Conservation (phyloP, 2,888 invertebrate genomes). For the Drosophila seclusa region DNA sequence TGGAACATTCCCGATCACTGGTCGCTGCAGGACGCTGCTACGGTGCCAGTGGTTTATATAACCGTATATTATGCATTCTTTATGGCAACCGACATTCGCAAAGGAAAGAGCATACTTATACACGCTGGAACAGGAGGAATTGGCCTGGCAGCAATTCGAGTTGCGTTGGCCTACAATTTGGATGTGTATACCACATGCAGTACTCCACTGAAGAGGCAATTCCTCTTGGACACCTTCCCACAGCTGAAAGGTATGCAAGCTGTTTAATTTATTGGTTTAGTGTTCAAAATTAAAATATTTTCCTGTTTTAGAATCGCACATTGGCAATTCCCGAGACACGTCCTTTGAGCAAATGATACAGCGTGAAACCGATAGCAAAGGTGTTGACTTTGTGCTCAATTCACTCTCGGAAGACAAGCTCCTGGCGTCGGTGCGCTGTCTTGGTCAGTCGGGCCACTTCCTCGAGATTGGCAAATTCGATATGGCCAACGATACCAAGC, state of each 20-base stretch:
- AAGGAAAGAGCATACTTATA: constrained; percentile 85
- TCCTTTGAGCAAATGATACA: constrained; percentile 95
- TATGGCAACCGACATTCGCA: constrained; percentile 77
- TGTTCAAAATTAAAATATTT: neutral
- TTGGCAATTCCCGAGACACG: constrained; percentile 94
- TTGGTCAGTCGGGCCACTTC: constrained; percentile 88
- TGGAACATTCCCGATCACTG: constrained; percentile 91
- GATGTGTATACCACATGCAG: constrained; percentile 90
- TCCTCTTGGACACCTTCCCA: constrained; percentile 86
- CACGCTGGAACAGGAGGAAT: constrained; percentile 90
- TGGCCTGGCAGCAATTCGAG: constrained; percentile 91
- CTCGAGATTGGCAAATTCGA: constrained; percentile 95
- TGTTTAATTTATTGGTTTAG: neutral
- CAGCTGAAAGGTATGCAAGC: constrained; percentile 86
- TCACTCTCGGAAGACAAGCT: constrained; percentile 97
- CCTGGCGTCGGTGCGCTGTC: constrained; percentile 88
- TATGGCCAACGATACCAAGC: constrained; percentile 88
- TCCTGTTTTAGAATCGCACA: constrained; percentile 86
- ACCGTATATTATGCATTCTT: constrained; percentile 87
- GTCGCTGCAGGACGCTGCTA: constrained; percentile 91
- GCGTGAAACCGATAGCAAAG: constrained; percentile 91
- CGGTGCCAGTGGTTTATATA: constrained; percentile 92
- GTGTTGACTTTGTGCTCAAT: constrained; percentile 96
- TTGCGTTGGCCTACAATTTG: constrained; percentile 88
- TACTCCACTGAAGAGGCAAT: constrained; percentile 88